Evolutionary conservation across 2,113 vertebrate genomes (phyloP), one percentile per base, ranked within the genome.

Genomic region (Bambusicola thoracicus): DNA sequence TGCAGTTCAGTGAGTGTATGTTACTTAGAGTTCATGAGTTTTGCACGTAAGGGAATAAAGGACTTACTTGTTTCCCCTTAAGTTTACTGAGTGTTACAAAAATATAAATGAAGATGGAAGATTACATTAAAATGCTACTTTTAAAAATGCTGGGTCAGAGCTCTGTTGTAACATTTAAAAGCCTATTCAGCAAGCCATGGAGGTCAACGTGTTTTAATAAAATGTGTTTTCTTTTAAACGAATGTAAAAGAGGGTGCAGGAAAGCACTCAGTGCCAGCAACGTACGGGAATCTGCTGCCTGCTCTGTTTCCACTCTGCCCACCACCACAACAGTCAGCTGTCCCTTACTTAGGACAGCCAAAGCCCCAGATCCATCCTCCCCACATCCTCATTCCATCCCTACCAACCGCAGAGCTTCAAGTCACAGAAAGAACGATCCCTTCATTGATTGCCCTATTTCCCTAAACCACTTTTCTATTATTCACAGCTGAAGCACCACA

Each of bases 41-140:
- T 41, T 68, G 81, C 27, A 74, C 6, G 2, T 12, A 72, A 68
- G 14, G 30, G 43, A 92, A 74, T 74, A 83, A 90, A 89, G 46
- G 46, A 88, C 51, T 77, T 81, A 66, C 77, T 61, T 51, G 27
- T 81, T 95, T 85, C 44, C 87, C 66, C 61, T 65, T n/a, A 74
- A 17, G 58, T 83, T 80, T 72, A 86, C 73, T 3, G 43, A 90
- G 36, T 53, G 27, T 43, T 79, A 53, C 65, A 82, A 55, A 38
- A 90, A 69, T 22, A 70, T 22, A 80, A 85, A 84, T 53, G 11
- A 89, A 67, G 56, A 78, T n/a, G 40, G 61, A 90, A 90, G 73
- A 91, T 86, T 65, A 79, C 4, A 17, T 73, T 89, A 85, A 96
- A 95, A 90, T 32, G n/a, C 32, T 79, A 10, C 44, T 90, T 88